Evolutionary conservation across 2,113 vertebrate genomes (phyloP).

Genomic region (Ariopsis seemanni): DNA sequence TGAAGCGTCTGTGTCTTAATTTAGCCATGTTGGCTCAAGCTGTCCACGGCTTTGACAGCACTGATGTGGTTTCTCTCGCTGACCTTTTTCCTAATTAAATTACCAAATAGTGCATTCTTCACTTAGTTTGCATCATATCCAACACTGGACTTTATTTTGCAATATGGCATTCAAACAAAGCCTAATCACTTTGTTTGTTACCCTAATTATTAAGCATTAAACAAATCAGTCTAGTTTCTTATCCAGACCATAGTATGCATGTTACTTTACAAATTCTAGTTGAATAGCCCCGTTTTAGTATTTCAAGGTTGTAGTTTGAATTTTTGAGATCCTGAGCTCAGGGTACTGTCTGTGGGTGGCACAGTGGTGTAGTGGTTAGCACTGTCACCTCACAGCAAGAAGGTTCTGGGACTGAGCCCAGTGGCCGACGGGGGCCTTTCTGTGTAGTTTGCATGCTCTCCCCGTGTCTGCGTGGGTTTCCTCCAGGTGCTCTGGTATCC

Average conservation of each 20-base stretch:
- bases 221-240: not conserved
- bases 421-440: no score
- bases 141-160: not conserved
- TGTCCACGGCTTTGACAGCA: not conserved
- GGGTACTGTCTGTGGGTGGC: not conserved
- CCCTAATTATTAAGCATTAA: not conserved
- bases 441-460: no score
- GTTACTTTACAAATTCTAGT: not conserved
- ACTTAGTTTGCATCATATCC: not conserved
- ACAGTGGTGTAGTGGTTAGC: no score
- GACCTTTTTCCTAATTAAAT: not conserved
- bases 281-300: not conserved
- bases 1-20: conserved; percentile 20
- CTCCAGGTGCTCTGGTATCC: no score
- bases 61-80: not conserved
- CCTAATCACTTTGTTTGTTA: not conserved
- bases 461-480: no score
- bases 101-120: not conserved
- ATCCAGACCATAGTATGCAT: not conserved
- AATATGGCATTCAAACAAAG: not conserved
- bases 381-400: no score
- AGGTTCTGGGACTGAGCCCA: no score
- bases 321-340: not conserved
- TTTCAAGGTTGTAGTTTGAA: not conserved
- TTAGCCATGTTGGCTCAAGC: conserved; percentile 6